These are phyloP conservation scores for Linurgus olivaceus DNA, from an alignment of 2,797 vertebrate species.

Conservation along the genomic window DNA sequence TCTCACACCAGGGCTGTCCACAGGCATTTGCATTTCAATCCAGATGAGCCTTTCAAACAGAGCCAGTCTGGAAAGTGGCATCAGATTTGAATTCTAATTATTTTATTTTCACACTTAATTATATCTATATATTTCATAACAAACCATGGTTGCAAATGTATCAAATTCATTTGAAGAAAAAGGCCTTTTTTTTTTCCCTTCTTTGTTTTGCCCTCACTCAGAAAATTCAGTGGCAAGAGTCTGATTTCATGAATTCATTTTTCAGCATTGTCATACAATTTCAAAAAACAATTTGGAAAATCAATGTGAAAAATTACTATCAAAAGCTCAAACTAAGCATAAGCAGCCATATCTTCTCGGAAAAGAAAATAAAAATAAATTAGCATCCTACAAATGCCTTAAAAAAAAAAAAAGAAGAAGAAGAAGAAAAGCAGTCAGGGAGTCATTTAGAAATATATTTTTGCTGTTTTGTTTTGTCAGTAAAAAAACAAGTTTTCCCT, in stretches of 20 bases:
- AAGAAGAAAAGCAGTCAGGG: neutral
- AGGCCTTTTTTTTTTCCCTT: fast-evolving
- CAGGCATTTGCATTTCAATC: fast-evolving
- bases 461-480: neutral
- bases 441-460: neutral
- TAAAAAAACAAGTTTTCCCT: neutral
- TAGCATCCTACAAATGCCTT: neutral
- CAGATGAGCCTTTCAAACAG: neutral
- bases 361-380: neutral
- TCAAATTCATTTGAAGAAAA: neutral
- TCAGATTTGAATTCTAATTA: neutral
- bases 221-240: neutral
- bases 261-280: neutral
- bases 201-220: neutral
- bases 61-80: neutral
- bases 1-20: neutral
- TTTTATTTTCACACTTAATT: neutral
- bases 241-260: neutral
- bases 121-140: neutral
- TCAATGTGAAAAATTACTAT: neutral
- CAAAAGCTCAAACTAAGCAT: neutral
- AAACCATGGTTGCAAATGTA: neutral
- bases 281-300: neutral
- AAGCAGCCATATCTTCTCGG: neutral
- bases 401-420: neutral